phyloP scores from a whole-genome alignment of 2,888 invertebrate species.

The Chesias legatella region DNA sequence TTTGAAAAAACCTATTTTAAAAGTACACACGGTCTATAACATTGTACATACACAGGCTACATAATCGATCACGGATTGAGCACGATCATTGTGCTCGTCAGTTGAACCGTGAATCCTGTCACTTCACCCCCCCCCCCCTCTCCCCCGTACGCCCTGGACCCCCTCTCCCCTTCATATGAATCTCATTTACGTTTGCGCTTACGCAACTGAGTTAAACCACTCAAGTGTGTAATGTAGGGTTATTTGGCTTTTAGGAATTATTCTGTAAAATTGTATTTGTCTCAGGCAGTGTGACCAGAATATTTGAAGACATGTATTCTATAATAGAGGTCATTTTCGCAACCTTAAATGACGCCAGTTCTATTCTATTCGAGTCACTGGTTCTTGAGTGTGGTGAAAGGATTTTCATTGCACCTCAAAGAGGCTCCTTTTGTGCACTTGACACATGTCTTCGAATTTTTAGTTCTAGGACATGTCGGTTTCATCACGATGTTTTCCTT shows the following conservation, averaged over 20 bases:
- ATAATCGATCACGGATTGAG: constrained; percentile 79
- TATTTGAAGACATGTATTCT: too few species aligned
- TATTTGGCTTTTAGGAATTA: constrained; percentile 19
- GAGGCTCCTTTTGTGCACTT: too few species aligned
- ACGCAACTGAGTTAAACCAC: constrained; percentile 70
- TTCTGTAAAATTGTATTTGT: constrained; percentile 13
- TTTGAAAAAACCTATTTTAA: constrained; percentile 22
- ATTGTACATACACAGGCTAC: constrained; percentile 47
- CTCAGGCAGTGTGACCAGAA: not conserved
- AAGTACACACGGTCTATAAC: constrained; percentile 19
- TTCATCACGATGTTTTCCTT: too few species aligned
- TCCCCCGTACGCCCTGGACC: constrained; percentile 37
- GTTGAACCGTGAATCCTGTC: constrained; percentile 79
- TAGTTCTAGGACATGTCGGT: too few species aligned
- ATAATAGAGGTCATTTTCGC: too few species aligned
- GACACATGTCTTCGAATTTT: too few species aligned
- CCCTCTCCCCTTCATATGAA: constrained; percentile 58
- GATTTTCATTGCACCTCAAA: too few species aligned
- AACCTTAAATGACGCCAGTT: too few species aligned
- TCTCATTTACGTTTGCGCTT: constrained; percentile 73
- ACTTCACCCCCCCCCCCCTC: constrained; percentile 52
- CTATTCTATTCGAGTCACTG: too few species aligned
- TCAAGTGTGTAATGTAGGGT: constrained; percentile 64
- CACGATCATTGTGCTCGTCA: constrained; percentile 72
- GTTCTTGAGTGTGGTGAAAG: too few species aligned